Evolutionary conservation across 2,113 vertebrate species (phyloP), one percentile per base, ranked within the genome.

Genomic region (Perca flavescens): DNA sequence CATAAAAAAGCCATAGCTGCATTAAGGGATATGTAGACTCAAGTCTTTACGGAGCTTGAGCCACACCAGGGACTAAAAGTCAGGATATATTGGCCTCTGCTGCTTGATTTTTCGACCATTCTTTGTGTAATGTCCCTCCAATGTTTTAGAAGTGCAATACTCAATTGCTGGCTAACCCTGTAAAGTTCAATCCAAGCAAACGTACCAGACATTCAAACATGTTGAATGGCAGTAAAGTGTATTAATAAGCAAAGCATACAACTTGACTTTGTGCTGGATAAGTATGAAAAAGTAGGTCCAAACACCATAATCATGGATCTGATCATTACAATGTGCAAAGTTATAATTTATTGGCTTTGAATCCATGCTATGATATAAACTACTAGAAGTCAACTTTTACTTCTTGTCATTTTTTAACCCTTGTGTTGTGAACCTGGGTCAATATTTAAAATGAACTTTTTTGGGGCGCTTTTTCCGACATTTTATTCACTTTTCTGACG

Each of bases 221-320:
- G 12, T 40, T 66, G n/a, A 52, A 66, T 74, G 54, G 67, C 79
- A 66, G 47, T 22, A 12, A 50, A 16, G 53, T 19, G 40, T 28
- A 52, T 21, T 31, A 61, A 67, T 34, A 25, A 46, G 53, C 13
- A 54, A 50, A 31, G 16, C 28, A 31, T 53, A 22, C 9, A 25
- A 54, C 7, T 14, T 73, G 54, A 40, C 36, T 9, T 40, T 40
- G 36, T 40, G 36, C 36, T 40, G 36, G 8, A 40, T 40, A 8
- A 40, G 8, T 40, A 40, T 40, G 36, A 9, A 40, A 40, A 40
- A 40, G 36, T 40, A 40, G 7, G 7, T 40, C 36, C 36, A 40
- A 40, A 34, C 7, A 8, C 19, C 13, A 22, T 63, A 7, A 28
- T 53, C 52, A 10, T 21, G 19, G 52, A 53, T 53, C 52, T 53